Conservation (phyloP, 2,888 invertebrate genomes). For the Pseudococcus jackbeardsleyi region DNA sequence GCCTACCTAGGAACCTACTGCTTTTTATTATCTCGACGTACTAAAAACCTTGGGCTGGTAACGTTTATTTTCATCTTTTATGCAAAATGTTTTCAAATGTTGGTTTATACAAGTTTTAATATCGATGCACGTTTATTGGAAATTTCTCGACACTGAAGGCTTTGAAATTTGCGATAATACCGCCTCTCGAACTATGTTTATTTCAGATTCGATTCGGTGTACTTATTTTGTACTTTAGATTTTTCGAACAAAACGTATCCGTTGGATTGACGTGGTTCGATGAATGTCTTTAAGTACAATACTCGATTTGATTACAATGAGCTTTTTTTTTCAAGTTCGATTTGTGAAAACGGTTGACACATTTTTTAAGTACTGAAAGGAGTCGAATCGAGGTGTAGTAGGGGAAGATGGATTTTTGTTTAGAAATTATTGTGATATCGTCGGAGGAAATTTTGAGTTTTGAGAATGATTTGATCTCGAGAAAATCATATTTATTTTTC, state of each 20-base stretch:
- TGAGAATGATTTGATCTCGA: neutral
- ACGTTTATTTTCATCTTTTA: conserved; percentile 13
- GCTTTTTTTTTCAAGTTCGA: neutral
- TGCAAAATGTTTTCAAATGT: neutral
- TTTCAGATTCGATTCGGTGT: neutral
- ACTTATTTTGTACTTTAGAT: neutral
- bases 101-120: neutral
- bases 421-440: neutral
- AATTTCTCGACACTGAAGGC: neutral
- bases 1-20: neutral
- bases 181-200: neutral
- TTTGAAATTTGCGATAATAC: conserved; percentile 7
- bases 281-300: neutral
- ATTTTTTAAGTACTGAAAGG: neutral
- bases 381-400: neutral
- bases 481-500: neutral
- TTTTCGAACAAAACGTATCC: neutral
- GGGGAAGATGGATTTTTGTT: neutral
- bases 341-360: neutral
- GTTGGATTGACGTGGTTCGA: neutral
- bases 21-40: neutral
- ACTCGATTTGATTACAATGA: neutral
- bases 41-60: neutral
- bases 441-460: neutral
- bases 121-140: conserved; percentile 10